Evolutionary conservation across 2,888 invertebrate genomes (phyloP).

Genomic region (Dendrolimus pini): DNA sequence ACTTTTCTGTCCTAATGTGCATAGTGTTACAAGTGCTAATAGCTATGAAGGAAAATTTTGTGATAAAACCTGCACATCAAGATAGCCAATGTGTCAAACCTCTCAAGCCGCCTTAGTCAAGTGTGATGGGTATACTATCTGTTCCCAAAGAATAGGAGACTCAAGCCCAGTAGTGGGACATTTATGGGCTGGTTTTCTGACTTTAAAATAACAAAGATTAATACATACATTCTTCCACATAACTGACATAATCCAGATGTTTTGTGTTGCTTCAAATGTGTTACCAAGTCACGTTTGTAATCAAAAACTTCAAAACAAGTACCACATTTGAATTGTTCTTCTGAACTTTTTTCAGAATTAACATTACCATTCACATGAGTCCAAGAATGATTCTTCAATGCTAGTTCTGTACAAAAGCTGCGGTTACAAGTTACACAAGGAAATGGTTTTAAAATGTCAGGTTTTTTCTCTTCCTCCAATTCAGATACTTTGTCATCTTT

Average conservation of each 20-base stretch:
- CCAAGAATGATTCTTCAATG: constrained; percentile 79
- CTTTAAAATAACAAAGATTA: no score
- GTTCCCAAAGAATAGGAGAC: no score
- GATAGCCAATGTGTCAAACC: no score
- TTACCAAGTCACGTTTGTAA: constrained; percentile 78
- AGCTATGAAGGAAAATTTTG: no score
- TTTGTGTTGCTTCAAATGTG: constrained; percentile 78
- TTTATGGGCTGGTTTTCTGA: no score
- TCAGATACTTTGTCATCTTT: constrained; percentile 18
- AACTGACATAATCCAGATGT: constrained; percentile 79
- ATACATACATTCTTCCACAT: constrained; percentile 81
- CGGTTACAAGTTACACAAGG: constrained; percentile 73
- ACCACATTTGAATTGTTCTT: constrained; percentile 60
- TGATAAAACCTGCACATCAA: no score
- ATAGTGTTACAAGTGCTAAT: no score
- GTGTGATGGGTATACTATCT: no score
- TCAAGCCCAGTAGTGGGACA: no score
- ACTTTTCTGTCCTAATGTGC: no score
- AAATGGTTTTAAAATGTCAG: constrained; percentile 56
- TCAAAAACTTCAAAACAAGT: constrained; percentile 79
- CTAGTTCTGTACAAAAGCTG: constrained; percentile 75
- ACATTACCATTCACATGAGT: constrained; percentile 51
- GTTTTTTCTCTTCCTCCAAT: constrained; percentile 18
- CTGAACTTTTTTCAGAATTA: constrained; percentile 19
- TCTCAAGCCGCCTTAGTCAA: no score